phyloP scores from a whole-genome alignment of 2,888 invertebrate genomes.

The Heteromurus nitidus region DNA sequence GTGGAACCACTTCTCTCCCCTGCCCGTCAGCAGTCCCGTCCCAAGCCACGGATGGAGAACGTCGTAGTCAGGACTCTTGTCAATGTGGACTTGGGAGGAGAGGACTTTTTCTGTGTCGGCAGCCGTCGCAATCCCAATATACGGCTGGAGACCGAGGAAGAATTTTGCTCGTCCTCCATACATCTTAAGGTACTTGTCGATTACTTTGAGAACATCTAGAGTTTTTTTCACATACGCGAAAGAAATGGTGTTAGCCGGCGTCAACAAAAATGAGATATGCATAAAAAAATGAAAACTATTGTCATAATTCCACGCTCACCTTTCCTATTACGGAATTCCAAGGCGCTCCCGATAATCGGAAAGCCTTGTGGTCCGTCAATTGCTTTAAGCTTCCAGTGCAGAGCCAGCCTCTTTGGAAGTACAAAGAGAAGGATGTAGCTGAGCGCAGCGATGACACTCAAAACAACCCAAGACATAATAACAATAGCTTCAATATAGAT shows the following conservation, averaged over 20 bases:
- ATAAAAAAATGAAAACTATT: too few species aligned
- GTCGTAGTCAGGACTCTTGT: constrained; percentile 11
- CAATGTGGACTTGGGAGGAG: background rate
- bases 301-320: too few species aligned
- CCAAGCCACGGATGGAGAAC: constrained; percentile 3
- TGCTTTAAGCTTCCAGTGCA: background rate
- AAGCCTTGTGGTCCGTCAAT: background rate
- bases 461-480: background rate
- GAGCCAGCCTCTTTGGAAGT: background rate
- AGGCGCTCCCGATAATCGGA: background rate
- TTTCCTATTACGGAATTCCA: background rate
- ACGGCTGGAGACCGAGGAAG: background rate
- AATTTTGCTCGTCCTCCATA: background rate
- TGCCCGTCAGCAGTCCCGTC: background rate
- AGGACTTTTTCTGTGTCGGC: background rate
- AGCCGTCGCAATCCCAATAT: background rate
- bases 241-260: background rate
- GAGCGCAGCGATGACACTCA: background rate
- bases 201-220: background rate
- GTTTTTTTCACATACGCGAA: too few species aligned
- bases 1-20: constrained; percentile 61
- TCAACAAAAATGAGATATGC: too few species aligned
- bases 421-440: background rate
- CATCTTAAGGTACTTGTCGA: background rate
- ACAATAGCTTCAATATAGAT: too few species aligned